phyloP scores from a whole-genome alignment of 2,113 vertebrate genomes.

The Ictalurus punctatus region DNA sequence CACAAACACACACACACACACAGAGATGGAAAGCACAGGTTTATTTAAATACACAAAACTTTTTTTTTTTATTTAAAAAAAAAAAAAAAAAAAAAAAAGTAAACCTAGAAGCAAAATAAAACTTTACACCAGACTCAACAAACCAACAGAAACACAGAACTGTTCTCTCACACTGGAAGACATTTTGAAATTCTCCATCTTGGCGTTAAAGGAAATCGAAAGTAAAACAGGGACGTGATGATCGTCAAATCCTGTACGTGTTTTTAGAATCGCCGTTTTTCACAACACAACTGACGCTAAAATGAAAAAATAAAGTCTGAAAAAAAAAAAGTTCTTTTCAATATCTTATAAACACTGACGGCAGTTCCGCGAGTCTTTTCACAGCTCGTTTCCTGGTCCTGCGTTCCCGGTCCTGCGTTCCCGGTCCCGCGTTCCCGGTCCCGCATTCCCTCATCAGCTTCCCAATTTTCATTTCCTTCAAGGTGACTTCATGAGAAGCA shows the following conservation, averaged over 20 bases:
- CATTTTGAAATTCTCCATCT: conserved; percentile 36
- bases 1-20: too few relatives aligned
- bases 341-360: conserved; percentile 42
- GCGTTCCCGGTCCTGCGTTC: too few relatives aligned
- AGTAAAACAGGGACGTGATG: background rate
- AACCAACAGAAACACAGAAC: conserved; percentile 22
- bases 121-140: conserved; percentile 30
- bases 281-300: background rate
- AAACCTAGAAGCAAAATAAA: conserved; percentile 25
- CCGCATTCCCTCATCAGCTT: background rate
- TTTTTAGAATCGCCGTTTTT: background rate
- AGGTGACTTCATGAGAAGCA: background rate
- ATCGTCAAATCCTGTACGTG: background rate
- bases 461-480: background rate
- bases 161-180: conserved; percentile 49
- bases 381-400: background rate
- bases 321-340: conserved; percentile 3
- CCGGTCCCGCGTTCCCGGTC: background rate
- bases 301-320: conserved; percentile 31
- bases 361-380: conserved; percentile 45
- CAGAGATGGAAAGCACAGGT: conserved; percentile 45
- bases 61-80: background rate
- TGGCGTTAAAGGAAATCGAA: conserved; percentile 20
- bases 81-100: background rate
- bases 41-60: conserved; percentile 58